phyloP scores from a whole-genome alignment of 2,113 vertebrate species.

The Epinephelus fuscoguttatus region DNA sequence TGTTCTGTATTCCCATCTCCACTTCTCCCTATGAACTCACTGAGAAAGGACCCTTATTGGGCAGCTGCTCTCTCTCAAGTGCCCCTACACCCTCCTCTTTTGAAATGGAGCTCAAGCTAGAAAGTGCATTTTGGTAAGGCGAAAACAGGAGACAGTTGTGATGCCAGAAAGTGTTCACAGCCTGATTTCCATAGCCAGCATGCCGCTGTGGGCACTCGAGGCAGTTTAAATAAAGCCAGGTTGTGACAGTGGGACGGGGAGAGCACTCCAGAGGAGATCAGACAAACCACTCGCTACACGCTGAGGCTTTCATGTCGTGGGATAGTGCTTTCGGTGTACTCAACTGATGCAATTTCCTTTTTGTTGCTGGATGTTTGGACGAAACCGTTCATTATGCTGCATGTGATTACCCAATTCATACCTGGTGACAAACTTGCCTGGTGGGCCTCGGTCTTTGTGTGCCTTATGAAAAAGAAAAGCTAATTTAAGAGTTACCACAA shows the following conservation, averaged over 20 bases:
- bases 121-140: conserved; percentile 56
- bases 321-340: conserved; percentile 18
- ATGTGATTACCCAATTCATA: conserved; percentile 28
- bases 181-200: conserved; percentile 44
- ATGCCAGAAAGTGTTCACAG: conserved; percentile 53
- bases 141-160: conserved; percentile 46
- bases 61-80: conserved; percentile 63
- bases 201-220: conserved; percentile 31
- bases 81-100: conserved; percentile 50
- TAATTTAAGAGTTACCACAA: neutral
- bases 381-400: conserved; percentile 12
- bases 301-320: conserved; percentile 48
- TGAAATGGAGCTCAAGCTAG: conserved; percentile 73
- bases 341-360: conserved; percentile 27
- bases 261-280: conserved; percentile 55
- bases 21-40: conserved; percentile 39
- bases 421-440: neutral
- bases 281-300: conserved; percentile 34
- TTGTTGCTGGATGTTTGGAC: conserved; percentile 38
- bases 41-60: conserved; percentile 58
- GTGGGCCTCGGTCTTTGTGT: conserved; percentile 14
- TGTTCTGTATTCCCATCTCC: conserved; percentile 43
- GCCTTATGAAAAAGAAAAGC: conserved; percentile 12
- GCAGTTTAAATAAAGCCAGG: conserved; percentile 59
- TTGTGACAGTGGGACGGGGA: conserved; percentile 57